Evolutionary conservation across 2,113 vertebrate genomes (phyloP).

Genomic region (Bettongia penicillata): DNA sequence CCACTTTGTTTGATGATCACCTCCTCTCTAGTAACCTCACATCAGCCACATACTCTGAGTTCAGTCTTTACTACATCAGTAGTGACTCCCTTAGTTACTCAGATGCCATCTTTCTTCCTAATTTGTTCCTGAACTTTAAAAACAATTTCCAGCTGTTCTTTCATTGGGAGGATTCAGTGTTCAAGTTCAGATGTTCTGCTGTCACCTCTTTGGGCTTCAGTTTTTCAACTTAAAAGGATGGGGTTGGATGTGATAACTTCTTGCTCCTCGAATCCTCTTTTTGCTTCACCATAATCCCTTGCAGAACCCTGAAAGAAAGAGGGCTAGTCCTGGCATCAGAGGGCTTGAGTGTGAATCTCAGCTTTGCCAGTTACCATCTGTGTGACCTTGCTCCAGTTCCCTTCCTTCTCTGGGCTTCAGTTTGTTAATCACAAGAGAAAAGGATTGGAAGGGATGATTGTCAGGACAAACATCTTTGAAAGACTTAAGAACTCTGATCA

Average conservation of each 20-base stretch:
- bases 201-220: neutral
- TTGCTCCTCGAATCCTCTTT: neutral
- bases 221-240: neutral
- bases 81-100: neutral
- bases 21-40: neutral
- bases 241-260: neutral
- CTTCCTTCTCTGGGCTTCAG: neutral
- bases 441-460: neutral
- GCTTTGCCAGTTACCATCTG: neutral
- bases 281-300: neutral
- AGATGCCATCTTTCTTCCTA: neutral
- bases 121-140: neutral
- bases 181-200: neutral
- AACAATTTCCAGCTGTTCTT: neutral
- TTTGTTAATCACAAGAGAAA: neutral
- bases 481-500: conserved; percentile 8
- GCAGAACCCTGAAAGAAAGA: neutral
- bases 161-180: neutral
- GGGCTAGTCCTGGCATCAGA: neutral
- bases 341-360: neutral
- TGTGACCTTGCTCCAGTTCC: neutral
- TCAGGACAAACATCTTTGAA: neutral
- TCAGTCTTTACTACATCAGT: neutral
- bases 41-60: neutral
- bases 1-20: neutral